Conservation (phyloP, 2,113 vertebrate genomes). For the Herpetotheres cachinnans region DNA sequence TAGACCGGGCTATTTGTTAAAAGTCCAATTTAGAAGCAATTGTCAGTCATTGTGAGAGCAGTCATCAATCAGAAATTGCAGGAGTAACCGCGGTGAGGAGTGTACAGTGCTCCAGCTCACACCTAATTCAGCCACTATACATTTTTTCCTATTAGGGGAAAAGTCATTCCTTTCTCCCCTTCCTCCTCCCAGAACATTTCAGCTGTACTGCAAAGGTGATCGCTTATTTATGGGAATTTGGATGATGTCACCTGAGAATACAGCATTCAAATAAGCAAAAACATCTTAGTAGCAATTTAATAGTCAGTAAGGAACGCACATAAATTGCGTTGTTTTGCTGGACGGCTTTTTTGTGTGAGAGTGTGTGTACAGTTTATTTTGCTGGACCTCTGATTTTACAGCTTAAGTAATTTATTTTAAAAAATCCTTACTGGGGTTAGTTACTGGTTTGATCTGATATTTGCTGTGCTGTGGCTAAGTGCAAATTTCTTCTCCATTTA, state of each 20-base stretch:
- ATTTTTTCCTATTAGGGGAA: neutral
- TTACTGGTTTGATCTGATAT: neutral
- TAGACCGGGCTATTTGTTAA: neutral
- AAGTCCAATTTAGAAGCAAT: neutral
- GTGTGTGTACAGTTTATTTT: neutral
- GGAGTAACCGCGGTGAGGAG: rapidly evolving
- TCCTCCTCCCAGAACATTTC: neutral
- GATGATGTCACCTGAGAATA: rapidly evolving
- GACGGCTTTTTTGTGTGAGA: no score
- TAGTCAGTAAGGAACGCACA: neutral
- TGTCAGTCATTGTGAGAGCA: neutral
- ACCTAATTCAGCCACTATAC: rapidly evolving
- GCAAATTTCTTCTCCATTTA: neutral
- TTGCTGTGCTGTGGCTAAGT: neutral
- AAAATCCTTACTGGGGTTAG: neutral
- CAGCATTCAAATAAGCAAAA: neutral
- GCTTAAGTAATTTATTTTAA: neutral
- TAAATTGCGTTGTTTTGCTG: neutral
- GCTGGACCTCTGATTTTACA: neutral
- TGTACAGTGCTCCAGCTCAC: rapidly evolving
- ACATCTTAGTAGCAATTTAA: neutral
- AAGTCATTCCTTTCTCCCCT: neutral
- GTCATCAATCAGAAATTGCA: neutral
- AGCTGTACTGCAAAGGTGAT: rapidly evolving
- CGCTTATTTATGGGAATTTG: neutral